phyloP scores from a whole-genome alignment of 92 coral and sea anemone species.

The Palythoa heliodiscus region DNA sequence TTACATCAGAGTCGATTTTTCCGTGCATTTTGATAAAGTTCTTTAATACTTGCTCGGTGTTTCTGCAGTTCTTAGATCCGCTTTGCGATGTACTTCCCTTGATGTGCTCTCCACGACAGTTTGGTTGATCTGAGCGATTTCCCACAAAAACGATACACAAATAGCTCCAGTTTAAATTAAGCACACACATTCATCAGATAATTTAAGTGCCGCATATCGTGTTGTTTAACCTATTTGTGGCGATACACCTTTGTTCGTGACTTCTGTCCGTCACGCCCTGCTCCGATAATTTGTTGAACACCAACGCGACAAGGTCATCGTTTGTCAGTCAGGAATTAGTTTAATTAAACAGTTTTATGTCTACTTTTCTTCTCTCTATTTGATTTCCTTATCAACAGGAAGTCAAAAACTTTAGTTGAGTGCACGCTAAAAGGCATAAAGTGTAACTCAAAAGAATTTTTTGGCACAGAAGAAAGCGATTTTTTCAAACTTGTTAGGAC shows the following conservation, averaged over 20 bases:
- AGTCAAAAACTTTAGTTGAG: background rate
- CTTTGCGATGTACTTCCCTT: background rate
- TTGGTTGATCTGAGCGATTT: constrained; percentile 14
- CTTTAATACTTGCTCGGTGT: background rate
- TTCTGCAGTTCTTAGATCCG: background rate
- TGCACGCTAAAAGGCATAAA: background rate
- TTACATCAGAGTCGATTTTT: constrained; percentile 1
- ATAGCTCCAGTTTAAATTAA: constrained; percentile 13
- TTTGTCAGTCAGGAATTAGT: background rate
- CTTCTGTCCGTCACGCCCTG: constrained; percentile 22
- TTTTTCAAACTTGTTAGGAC: background rate
- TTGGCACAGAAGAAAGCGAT: background rate
- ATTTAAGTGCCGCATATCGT: constrained; percentile 23
- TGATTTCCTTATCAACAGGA: constrained; percentile 3
- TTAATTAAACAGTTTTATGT: background rate
- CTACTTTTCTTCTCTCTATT: background rate
- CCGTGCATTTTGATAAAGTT: constrained; percentile 28
- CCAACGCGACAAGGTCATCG: background rate
- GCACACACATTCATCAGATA: constrained; percentile 30
- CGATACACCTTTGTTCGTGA: constrained; percentile 10
- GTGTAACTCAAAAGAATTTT: background rate
- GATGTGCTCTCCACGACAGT: background rate
- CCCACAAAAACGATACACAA: constrained; percentile 4
- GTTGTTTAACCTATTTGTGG: constrained; percentile 17
- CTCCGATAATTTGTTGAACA: background rate